Percentiles rank a stretch among this genome's conserved stretches.
These are phyloP conservation scores for Anhinga rufa DNA, from an alignment of 2,113 vertebrate genomes.

Conservation along the genomic window DNA sequence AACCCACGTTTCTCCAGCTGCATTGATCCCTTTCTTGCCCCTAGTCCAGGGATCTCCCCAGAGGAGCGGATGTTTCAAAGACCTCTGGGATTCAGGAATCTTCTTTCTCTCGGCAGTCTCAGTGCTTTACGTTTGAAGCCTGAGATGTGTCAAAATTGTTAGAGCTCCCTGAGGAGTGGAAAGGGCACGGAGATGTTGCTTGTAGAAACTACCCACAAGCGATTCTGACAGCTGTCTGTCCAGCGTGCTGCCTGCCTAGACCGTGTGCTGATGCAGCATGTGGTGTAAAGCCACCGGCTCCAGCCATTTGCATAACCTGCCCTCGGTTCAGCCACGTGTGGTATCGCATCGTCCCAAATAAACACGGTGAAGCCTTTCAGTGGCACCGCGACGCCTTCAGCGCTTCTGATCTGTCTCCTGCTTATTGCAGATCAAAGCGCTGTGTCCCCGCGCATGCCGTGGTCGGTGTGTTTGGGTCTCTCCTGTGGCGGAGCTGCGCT, in stretches of 20 bases:
- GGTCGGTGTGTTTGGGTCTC: accelerated
- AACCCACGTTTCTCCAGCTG: accelerated
- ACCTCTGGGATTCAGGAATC: not conserved
- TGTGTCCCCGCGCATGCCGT: accelerated
- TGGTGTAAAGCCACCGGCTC: not conserved
- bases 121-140: not conserved
- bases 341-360: accelerated
- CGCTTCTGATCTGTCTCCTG: accelerated
- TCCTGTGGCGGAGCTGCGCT: not conserved
- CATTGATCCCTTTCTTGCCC: not conserved
- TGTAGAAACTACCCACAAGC: not conserved
- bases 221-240: not conserved
- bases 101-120: not conserved
- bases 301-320: not conserved
- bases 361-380: accelerated
- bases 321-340: accelerated
- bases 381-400: accelerated
- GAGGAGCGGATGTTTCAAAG: not conserved
- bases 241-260: accelerated
- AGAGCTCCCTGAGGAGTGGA: not conserved
- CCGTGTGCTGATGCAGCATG: not conserved
- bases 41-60: not conserved
- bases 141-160: not conserved
- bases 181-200: not conserved
- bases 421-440: accelerated